Evolutionary conservation across 2,888 invertebrate genomes (phyloP), one percentile per base, ranked within the genome.

Genomic region (Diogma glabrata): DNA sequence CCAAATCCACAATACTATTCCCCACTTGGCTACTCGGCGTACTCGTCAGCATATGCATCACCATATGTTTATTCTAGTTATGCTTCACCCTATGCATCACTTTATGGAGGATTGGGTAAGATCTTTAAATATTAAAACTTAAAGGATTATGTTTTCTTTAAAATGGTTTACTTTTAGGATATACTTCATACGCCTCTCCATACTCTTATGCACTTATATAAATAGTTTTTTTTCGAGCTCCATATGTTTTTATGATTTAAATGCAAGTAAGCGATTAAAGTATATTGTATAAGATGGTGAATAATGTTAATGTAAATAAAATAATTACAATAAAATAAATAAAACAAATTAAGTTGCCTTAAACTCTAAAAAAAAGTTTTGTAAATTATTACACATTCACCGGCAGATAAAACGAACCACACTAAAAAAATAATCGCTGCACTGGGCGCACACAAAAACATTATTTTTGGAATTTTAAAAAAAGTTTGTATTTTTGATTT

Each of bases 41-140:
- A 52, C 23, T n/a, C n/a, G n/a, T 24, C 52, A 26, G 50, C 51
- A 28, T 53, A 53, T 19, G 24, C 47, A 5, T 48, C 53, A 45
- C 55, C 55, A 7, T 55, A 55, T 45, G 55, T 53, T n/a, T 50
- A 49, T 26, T 43, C 30, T 20, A 14, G 48, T 19, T 48, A 48
- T 16, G 40, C 16, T 12, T 26, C 53, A 4, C 52, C 56, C 17
- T 54, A 54, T 17, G 43, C 51, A 22, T 33, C 30, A 5, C n/a
- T n/a, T 30, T 22, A 45, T 12, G 22, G 43, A 4, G 43, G 43
- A 19, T 52, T n/a, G n/a, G n/a, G n/a, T n/a, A n/a, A n/a, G n/a
- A n/a, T n/a, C n/a, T n/a, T n/a, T n/a, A n/a, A n/a, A n/a, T n/a
- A n/a, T n/a, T n/a, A n/a, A n/a, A n/a, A 26, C 6, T 26, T 26